phyloP scores from a whole-genome alignment of 2,888 invertebrate genomes.

The Eupithecia abbreviata region DNA sequence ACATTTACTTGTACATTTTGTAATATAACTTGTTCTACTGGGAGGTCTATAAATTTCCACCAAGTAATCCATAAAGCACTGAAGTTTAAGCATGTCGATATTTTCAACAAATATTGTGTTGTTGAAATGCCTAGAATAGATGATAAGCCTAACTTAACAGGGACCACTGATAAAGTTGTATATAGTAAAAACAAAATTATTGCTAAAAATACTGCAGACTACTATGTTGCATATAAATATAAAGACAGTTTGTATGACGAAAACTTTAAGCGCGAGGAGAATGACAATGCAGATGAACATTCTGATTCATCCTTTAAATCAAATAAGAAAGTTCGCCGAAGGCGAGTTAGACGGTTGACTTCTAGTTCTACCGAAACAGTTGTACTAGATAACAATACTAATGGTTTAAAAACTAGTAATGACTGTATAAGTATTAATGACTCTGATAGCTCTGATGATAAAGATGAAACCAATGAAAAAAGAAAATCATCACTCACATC shows the following conservation, averaged over 20 bases:
- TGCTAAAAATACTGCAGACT: slow-evolving; percentile 48
- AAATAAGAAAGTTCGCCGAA: slow-evolving; percentile 34
- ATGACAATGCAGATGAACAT: slow-evolving; percentile 12
- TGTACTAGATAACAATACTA: slow-evolving; percentile 47
- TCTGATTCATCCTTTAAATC: slow-evolving; percentile 27
- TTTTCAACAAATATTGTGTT: slow-evolving; percentile 55
- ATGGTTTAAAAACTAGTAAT: slow-evolving; percentile 28
- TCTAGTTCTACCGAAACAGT: slow-evolving; percentile 62
- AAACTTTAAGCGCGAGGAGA: not conserved
- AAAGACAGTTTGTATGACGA: slow-evolving; percentile 52
- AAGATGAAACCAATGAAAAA: slow-evolving; percentile 33
- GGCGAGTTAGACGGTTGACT: slow-evolving; percentile 49
- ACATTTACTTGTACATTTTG: slow-evolving; percentile 58
- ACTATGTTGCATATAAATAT: slow-evolving; percentile 55
- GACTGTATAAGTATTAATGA: slow-evolving; percentile 68
- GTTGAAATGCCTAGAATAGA: slow-evolving; percentile 63
- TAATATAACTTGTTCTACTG: slow-evolving; percentile 36
- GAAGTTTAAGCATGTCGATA: slow-evolving; percentile 47
- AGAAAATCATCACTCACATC: not conserved
- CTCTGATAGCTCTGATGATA: slow-evolving; percentile 57
- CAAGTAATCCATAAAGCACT: slow-evolving; percentile 36
- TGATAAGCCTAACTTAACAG: slow-evolving; percentile 60
- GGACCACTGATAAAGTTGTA: slow-evolving; percentile 56
- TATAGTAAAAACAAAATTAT: slow-evolving; percentile 57
- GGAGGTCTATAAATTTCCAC: slow-evolving; percentile 38